These are phyloP conservation scores for Pecten maximus DNA, from an alignment of 2,888 invertebrate species.

Conservation along the genomic window DNA sequence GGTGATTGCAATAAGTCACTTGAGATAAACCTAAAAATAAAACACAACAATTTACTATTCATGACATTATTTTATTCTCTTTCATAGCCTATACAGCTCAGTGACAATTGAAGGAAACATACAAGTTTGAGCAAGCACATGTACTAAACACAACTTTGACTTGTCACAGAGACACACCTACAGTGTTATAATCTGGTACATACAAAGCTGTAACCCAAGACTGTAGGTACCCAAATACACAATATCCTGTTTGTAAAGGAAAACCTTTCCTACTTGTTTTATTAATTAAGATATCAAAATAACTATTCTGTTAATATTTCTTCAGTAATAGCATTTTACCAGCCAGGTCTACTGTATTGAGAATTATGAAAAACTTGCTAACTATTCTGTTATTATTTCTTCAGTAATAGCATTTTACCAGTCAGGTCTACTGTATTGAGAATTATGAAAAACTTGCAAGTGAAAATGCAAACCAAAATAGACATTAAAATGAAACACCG, in stretches of 20 bases:
- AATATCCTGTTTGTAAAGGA: background rate
- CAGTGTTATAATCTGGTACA: background rate
- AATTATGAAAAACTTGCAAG: background rate
- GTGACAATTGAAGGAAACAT: conserved; percentile 54
- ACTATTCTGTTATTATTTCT: background rate
- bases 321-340: background rate
- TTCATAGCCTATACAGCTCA: conserved; percentile 58
- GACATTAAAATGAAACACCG: background rate
- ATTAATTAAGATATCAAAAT: background rate
- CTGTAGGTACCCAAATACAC: background rate
- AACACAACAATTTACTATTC: background rate
- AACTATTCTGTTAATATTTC: background rate
- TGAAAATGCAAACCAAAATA: background rate
- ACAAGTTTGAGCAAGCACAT: conserved; percentile 54
- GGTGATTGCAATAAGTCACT: no score
- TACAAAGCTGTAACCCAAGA: background rate
- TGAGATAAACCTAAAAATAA: background rate
- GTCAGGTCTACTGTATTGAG: background rate
- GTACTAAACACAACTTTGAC: conserved; percentile 37
- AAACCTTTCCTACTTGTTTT: background rate
- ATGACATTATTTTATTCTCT: conserved; percentile 35
- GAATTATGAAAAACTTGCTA: no score
- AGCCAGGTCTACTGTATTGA: background rate
- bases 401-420: background rate
- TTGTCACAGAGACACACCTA: background rate